Base-by-base conservation (phyloP, 2,113 vertebrate species). In the Uria aalge region DNA sequence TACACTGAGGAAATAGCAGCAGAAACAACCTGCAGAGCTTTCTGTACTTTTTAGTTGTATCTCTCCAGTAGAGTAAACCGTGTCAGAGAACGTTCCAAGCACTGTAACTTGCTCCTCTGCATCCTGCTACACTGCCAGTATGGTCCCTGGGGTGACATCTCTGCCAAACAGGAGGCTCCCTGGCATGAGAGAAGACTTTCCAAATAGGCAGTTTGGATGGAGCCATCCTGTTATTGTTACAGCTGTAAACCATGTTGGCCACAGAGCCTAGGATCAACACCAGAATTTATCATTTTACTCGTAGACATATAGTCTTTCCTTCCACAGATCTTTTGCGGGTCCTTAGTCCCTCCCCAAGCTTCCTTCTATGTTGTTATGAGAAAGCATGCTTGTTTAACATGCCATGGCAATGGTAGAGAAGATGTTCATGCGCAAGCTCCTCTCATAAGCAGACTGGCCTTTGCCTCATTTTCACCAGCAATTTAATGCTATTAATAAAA, bases 1-100 rank as follows among this genome's bases (percentile, higher is more conserved):
- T 72, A 75, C 8, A 45, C 1, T 0, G 1, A 59, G 43, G 24
- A 75, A 90, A 71, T 1, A 60, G 20, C 20, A 83, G 5, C 2
- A 6, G 20, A 88, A 92, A 50, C 29, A 78, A 63, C 6, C 10
- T 55, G 23, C 45, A 68, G 36, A 52, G 11, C 3, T 41, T 75
- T 72, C 36, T 56, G 2, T 29, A 13, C 9, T 55, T 48, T 82
- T 75, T 56, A 19, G 9, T 8, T n/a, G 3, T 23, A 29, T n/a
- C 15, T 64, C 48, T 79, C 32, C 18, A 67, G 38, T 15, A 26
- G 30, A 57, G 8, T 27, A 75, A 94, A 60, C 19, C 43, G 4
- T n/a, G 20, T 53, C 30, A 88, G n/a, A 78, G 32, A 50, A 63
- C 32, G 60, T 36, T 92, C 45, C 20, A 69, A 55, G 12, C 10